Evolutionary conservation across 2,797 vertebrate species (phyloP).

Genomic region (Pyrrhura leucotis): DNA sequence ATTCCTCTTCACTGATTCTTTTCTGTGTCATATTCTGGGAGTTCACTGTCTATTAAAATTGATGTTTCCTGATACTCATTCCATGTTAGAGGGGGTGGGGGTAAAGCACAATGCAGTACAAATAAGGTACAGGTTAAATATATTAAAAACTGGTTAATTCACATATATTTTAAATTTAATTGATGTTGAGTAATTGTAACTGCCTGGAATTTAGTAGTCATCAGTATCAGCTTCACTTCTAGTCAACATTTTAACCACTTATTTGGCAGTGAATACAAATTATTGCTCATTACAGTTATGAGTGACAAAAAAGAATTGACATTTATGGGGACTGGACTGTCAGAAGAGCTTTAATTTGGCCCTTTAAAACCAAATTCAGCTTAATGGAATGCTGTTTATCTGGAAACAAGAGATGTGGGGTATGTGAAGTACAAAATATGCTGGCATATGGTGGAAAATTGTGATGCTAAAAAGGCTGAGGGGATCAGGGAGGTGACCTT

Average conservation of each 20-base stretch:
- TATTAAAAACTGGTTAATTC: background rate
- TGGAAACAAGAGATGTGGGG: background rate
- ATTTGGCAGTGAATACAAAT: background rate
- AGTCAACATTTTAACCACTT: background rate
- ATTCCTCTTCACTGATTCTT: background rate
- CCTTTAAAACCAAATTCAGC: background rate
- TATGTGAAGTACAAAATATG: background rate
- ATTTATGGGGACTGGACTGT: background rate
- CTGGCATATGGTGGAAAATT: background rate
- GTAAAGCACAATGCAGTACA: background rate
- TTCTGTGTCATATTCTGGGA: background rate
- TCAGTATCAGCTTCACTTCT: background rate
- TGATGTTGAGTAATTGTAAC: background rate
- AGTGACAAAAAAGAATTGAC: background rate
- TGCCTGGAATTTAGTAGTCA: background rate
- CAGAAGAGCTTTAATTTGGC: background rate
- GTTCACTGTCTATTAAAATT: background rate
- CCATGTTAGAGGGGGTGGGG: background rate
- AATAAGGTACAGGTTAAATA: background rate
- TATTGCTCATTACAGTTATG: background rate
- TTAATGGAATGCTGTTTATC: background rate
- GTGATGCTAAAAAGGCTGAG: background rate
- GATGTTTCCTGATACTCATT: background rate
- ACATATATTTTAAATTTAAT: background rate
- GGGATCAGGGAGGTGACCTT: background rate